phyloP scores from a whole-genome alignment of 2,797 vertebrate genomes.

The Epinephelus malabaricus region DNA sequence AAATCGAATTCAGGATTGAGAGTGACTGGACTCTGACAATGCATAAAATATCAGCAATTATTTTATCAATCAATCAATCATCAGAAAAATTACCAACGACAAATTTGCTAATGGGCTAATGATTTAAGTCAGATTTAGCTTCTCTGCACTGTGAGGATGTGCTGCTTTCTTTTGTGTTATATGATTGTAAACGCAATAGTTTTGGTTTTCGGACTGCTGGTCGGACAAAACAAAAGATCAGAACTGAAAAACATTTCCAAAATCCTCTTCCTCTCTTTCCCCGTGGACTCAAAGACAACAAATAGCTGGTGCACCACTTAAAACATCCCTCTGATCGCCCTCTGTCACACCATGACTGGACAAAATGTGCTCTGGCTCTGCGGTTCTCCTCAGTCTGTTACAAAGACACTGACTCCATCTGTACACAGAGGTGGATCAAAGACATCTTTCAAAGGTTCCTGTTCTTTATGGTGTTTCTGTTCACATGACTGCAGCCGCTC shows the following conservation, averaged over 20 bases:
- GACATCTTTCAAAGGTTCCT: neutral
- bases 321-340: neutral
- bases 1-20: too few species aligned
- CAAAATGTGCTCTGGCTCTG: neutral
- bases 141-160: too few species aligned
- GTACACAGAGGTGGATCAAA: conserved; percentile 24
- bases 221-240: neutral
- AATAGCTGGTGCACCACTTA: neutral
- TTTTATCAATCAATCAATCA: too few species aligned
- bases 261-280: neutral
- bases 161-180: too few species aligned
- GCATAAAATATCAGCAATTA: too few species aligned
- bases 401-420: neutral
- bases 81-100: too few species aligned
- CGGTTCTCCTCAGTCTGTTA: neutral
- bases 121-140: too few species aligned
- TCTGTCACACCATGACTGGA: neutral
- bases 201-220: neutral
- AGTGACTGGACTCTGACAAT: too few species aligned
- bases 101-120: too few species aligned
- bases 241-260: too few species aligned
- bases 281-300: neutral
- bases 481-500: conserved; percentile 8
- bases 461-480: neutral
- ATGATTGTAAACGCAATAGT: neutral